Evolutionary conservation across 2,888 invertebrate genomes (phyloP), one percentile per base, ranked within the genome.

Genomic region (Caenorhabditis sp.): DNA sequence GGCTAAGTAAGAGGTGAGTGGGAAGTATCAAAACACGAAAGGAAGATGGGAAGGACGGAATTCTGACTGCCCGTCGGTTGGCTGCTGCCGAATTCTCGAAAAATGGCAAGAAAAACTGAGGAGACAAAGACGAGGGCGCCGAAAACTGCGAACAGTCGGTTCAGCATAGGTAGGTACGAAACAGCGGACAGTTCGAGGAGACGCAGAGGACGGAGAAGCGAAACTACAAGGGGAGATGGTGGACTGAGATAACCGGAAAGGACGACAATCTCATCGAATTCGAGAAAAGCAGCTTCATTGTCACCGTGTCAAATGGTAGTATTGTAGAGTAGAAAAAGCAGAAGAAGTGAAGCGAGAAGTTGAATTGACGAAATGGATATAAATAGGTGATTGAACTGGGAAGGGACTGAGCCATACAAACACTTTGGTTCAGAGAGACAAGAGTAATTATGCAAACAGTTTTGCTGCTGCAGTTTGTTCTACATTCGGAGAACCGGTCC

Each of bases 371-470:
- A 62, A 44, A 20, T 15, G 47, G 47, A 53, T 70, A 58, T 56
- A 37, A 47, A 70, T 50, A 70, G 32, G 9, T 61, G 61, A 61
- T 61, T 22, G 61, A 40, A 40, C 9, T 40, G 37, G 37, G 6
- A 13, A 8, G 24, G 24, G 11, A 40, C 50, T 26, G 24, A 26
- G n/a, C 44, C 37, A 28, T 28, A 40, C 61, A 61, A 61, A 61
- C 61, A 61, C 47, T 61, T 61, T 51, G 28, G 51, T 44, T 60
- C 50, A 47, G 22, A 53, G 40, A 35, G 47, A 37, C 67, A 58
- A 70, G 53, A 72, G 72, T 72, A 72, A 72, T 72, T 58, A 72
- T 64, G 72, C 72, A 72, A 72, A 72, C 65, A 72, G 24, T 26
- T 55, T 32, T 24, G n/a, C 50, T 53, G 53, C 40, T 35, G 51